phyloP scores from a whole-genome alignment of 92 coral and sea anemone species.

The Muricea muricata region DNA sequence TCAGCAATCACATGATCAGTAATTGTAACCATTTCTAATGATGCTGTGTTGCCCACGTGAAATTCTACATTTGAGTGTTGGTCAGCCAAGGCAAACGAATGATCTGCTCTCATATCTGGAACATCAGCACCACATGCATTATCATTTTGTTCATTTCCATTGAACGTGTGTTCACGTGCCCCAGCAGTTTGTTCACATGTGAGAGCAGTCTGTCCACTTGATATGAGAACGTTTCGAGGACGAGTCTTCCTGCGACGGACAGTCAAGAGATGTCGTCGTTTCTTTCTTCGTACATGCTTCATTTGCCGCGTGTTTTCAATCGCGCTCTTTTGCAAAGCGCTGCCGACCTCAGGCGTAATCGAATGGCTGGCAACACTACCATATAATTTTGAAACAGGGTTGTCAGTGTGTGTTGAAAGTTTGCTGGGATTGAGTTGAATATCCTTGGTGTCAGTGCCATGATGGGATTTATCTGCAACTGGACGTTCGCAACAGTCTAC shows the following conservation, averaged over 20 bases:
- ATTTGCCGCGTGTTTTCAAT: background rate
- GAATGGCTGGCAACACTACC: background rate
- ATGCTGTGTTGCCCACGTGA: background rate
- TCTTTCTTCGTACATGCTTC: constrained; percentile 12
- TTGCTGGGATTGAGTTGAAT: background rate
- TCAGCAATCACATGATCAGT: background rate
- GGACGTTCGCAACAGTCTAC: background rate
- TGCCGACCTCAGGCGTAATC: background rate
- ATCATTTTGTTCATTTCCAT: background rate
- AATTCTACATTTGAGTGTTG: background rate
- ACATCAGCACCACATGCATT: background rate
- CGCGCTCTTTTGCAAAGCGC: background rate
- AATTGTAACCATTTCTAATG: background rate
- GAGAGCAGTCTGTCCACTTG: background rate
- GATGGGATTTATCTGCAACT: background rate
- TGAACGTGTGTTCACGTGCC: background rate
- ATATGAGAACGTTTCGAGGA: background rate
- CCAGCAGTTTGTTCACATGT: background rate
- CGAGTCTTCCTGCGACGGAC: constrained; percentile 9
- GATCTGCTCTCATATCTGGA: background rate
- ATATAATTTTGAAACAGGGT: background rate
- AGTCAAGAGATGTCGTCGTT: constrained; percentile 22
- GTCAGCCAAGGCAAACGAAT: background rate
- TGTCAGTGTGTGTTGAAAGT: background rate
- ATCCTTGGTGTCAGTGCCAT: background rate